Conservation (phyloP, 2,888 invertebrate species). For the Heliconius aoede region DNA sequence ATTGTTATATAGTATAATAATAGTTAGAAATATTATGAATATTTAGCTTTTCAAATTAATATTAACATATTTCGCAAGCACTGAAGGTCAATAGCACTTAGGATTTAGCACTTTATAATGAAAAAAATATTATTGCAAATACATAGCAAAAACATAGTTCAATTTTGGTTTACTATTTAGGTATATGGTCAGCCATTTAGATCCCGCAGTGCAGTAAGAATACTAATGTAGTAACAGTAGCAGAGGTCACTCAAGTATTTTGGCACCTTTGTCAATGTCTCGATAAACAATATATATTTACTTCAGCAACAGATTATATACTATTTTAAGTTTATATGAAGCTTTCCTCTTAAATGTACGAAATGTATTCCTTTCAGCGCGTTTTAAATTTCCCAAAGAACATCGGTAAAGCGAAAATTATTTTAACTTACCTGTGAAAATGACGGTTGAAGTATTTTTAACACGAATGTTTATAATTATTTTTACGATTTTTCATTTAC, state of each 20-base stretch:
- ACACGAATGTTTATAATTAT: slow-evolving; percentile 21
- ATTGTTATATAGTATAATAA: slow-evolving; percentile 50
- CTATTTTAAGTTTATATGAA: slow-evolving; percentile 39
- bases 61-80: slow-evolving; percentile 39
- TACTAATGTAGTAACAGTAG: slow-evolving; percentile 56
- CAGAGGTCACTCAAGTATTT: slow-evolving; percentile 72
- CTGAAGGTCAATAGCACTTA: slow-evolving; percentile 34
- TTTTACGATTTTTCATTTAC: slow-evolving; percentile 35
- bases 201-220: slow-evolving; percentile 61
- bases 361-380: slow-evolving; percentile 56
- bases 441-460: slow-evolving; percentile 30
- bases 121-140: slow-evolving; percentile 8
- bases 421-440: slow-evolving; percentile 63
- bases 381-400: slow-evolving; percentile 36
- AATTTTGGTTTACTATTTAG: neutral
- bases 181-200: slow-evolving; percentile 50
- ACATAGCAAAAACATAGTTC: neutral
- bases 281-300: slow-evolving; percentile 35
- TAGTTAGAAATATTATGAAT: neutral
- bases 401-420: slow-evolving; percentile 36
- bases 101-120: neutral
- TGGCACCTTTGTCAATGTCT: slow-evolving; percentile 52
- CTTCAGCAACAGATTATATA: slow-evolving; percentile 44
- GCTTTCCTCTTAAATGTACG: neutral
- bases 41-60: slow-evolving; percentile 12